Percentiles rank a stretch among this genome's conserved stretches.
phyloP scores from a whole-genome alignment of 2,113 vertebrate species.

The Capra hircus region DNA sequence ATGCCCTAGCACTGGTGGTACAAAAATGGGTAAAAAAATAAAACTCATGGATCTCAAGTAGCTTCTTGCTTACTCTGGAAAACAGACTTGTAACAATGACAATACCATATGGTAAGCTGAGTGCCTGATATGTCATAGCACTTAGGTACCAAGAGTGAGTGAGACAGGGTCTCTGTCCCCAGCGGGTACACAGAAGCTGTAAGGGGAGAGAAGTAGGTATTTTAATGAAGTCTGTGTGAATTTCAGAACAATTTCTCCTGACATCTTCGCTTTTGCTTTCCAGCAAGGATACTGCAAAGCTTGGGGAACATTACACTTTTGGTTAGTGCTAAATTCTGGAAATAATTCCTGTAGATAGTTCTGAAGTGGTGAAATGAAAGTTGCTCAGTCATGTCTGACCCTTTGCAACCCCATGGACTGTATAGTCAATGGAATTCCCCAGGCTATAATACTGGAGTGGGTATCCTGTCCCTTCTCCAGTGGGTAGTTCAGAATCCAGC shows the following conservation, averaged over 20 bases:
- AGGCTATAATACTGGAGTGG: not conserved
- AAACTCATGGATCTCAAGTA: not conserved
- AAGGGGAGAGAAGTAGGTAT: not conserved
- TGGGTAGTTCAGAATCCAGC: not conserved
- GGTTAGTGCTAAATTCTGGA: not conserved
- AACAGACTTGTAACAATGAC: not conserved
- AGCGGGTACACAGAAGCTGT: not conserved
- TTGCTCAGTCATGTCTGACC: not conserved
- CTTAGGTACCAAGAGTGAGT: not conserved
- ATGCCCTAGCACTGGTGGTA: not conserved
- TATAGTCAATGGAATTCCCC: not conserved
- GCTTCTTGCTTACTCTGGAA: not conserved
- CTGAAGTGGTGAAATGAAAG: not conserved
- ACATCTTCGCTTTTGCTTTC: not conserved
- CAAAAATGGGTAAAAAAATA: not conserved
- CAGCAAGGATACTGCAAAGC: not conserved
- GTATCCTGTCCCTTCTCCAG: not conserved
- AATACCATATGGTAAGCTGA: not conserved
- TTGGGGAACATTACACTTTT: not conserved
- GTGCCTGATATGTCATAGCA: not conserved
- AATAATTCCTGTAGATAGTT: not conserved
- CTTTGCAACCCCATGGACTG: not conserved
- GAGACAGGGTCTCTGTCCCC: not conserved
- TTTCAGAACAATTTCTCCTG: not conserved
- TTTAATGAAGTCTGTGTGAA: not conserved